A percentile compares a stretch with the other conserved stretches of the same genome.
phyloP scores from a whole-genome alignment of 1,140 invertebrate genomes.

The Pteromalus puparum region DNA sequence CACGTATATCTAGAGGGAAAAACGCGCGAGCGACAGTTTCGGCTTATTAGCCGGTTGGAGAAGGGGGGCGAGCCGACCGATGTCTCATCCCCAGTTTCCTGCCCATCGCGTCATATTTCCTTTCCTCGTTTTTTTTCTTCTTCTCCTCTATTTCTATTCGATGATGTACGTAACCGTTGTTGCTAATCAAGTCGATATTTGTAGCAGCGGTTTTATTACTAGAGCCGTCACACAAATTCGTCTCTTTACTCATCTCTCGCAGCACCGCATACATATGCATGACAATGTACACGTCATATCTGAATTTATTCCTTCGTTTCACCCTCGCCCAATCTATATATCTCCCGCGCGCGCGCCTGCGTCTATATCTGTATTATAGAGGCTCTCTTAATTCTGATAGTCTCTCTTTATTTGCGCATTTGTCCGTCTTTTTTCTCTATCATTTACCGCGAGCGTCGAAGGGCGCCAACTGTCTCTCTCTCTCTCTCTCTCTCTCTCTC shows the following conservation, averaged over 20 bases:
- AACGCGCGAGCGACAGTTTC: slow-evolving; percentile 47
- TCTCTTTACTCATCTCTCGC: neutral
- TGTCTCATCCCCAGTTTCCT: neutral
- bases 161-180: no score
- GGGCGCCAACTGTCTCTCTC: slow-evolving; percentile 49
- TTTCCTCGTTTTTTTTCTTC: neutral
- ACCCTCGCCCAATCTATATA: slow-evolving; percentile 10
- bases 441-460: slow-evolving; percentile 19
- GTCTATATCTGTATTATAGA: neutral
- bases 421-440: slow-evolving; percentile 48
- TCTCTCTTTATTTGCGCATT: slow-evolving; percentile 44
- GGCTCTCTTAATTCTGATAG: slow-evolving; percentile 28
- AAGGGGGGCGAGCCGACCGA: neutral
- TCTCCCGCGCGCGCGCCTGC: neutral
- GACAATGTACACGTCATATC: slow-evolving; percentile 16
- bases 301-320: slow-evolving; percentile 21
- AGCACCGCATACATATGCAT: slow-evolving; percentile 18
- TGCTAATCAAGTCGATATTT: no score
- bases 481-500: no score
- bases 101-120: slow-evolving; percentile 30
- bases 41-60: slow-evolving; percentile 40
- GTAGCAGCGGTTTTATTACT: neutral
- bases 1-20: slow-evolving; percentile 60
- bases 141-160: no score
- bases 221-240: slow-evolving; percentile 19